A percentile compares a stretch with the other conserved stretches of the same genome.
These are phyloP conservation scores for Propithecus perrieri DNA, from an alignment of 2,797 vertebrate species.

Conservation along the genomic window DNA sequence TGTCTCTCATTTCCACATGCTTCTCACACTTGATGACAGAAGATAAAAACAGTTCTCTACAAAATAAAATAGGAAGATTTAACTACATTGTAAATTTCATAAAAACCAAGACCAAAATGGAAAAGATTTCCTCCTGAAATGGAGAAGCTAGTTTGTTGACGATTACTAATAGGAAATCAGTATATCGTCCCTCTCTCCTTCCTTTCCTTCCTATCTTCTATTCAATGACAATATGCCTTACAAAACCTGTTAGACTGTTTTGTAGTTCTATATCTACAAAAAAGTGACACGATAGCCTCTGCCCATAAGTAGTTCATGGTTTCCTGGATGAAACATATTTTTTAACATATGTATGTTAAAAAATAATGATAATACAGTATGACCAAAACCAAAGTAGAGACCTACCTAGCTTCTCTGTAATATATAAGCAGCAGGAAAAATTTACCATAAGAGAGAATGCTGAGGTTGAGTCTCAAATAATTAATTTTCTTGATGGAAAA, in stretches of 20 bases:
- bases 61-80: background rate
- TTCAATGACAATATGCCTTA: background rate
- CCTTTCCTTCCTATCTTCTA: background rate
- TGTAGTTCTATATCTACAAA: background rate
- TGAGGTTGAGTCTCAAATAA: background rate
- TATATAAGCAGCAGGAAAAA: background rate
- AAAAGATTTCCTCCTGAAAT: slow-evolving; percentile 1
- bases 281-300: background rate
- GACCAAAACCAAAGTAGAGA: background rate
- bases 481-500: background rate
- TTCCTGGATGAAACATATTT: background rate
- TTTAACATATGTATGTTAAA: background rate
- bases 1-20: background rate
- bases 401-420: background rate
- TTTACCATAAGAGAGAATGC: background rate
- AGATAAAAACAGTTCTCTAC: background rate
- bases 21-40: background rate
- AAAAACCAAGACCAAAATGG: background rate
- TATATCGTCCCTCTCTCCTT: background rate
- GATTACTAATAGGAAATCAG: background rate
- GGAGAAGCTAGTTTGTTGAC: background rate
- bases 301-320: background rate
- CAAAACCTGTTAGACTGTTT: background rate
- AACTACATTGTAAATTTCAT: background rate
- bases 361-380: background rate